Percentiles rank a stretch among this genome's conserved stretches.
Evolutionary conservation across 2,888 invertebrate genomes (phyloP).

Genomic region (Volucella inflata): DNA sequence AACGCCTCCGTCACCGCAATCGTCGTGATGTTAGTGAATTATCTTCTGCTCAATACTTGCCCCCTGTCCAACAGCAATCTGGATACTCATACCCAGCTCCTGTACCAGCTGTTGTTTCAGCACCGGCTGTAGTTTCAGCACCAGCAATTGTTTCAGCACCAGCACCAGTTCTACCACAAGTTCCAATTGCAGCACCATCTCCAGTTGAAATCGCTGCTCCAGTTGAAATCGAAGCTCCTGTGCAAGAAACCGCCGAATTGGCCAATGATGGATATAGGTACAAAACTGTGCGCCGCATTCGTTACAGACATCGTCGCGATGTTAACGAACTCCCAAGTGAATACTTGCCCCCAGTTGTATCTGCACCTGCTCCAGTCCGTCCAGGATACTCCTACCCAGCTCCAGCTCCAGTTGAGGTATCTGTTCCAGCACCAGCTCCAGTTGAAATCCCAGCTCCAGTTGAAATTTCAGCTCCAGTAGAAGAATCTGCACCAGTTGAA

Average conservation of each 20-base stretch:
- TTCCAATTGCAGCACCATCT: constrained; percentile 17
- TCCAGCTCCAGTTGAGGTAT: constrained; percentile 27
- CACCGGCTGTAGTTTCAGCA: constrained; percentile 4
- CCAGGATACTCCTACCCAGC: not conserved
- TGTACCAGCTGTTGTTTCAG: constrained; percentile 35
- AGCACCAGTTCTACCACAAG: constrained; percentile 30
- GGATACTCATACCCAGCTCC: constrained; percentile 59
- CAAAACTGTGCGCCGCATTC: constrained; percentile 74
- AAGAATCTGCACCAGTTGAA: constrained; percentile 34
- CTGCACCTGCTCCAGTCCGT: not conserved
- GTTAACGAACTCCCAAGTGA: constrained; percentile 79
- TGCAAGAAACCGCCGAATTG: constrained; percentile 35
- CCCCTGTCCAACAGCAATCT: constrained; percentile 25
- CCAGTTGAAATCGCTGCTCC: constrained; percentile 37
- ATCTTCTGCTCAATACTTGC: constrained; percentile 49
- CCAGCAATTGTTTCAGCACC: too few relatives aligned
- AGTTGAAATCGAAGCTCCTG: constrained; percentile 19
- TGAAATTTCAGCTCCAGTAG: not conserved
- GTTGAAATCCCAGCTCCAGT: constrained; percentile 12
- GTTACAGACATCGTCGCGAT: constrained; percentile 79
- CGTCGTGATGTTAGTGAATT: constrained; percentile 66
- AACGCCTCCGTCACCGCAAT: constrained; percentile 50
- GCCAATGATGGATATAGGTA: constrained; percentile 77
- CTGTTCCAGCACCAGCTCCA: constrained; percentile 23
- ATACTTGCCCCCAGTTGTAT: constrained; percentile 76